Evolutionary conservation across 2,888 invertebrate species (phyloP).

Genomic region (Azorinus chamasolen): DNA sequence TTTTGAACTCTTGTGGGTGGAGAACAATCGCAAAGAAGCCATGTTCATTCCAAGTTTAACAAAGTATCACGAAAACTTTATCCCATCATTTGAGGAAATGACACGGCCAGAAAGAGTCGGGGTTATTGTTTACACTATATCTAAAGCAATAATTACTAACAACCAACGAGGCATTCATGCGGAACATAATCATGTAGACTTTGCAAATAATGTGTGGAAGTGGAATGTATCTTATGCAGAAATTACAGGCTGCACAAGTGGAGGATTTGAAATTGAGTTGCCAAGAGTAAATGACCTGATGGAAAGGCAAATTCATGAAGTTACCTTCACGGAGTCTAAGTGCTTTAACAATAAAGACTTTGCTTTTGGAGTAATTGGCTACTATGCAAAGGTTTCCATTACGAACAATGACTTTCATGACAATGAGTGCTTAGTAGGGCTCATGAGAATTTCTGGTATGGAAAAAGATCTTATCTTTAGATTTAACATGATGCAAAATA

Average conservation of each 20-base stretch:
- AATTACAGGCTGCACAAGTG: constrained; percentile 93
- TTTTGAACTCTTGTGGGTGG: constrained; percentile 75
- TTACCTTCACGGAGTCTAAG: constrained; percentile 94
- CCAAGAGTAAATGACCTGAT: constrained; percentile 91
- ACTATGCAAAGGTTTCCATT: constrained; percentile 96
- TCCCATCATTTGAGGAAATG: constrained; percentile 84
- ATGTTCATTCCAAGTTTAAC: constrained; percentile 85
- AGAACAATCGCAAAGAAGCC: constrained; percentile 79
- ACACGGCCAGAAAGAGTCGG: constrained; percentile 92
- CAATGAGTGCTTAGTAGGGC: constrained; percentile 91
- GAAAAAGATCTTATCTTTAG: constrained; percentile 96
- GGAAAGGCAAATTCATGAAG: constrained; percentile 89
- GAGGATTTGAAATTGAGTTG: constrained; percentile 95
- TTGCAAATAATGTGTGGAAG: constrained; percentile 98
- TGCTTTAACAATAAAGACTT: constrained; percentile 96
- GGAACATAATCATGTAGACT: constrained; percentile 96
- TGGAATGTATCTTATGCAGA: constrained; percentile 95
- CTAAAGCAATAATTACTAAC: constrained; percentile 93
- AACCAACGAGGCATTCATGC: constrained; percentile 94
- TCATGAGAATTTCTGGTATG: constrained; percentile 91
- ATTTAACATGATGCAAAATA: constrained; percentile 92
- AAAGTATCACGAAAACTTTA: constrained; percentile 84
- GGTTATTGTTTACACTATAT: constrained; percentile 90
- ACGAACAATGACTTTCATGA: constrained; percentile 94
- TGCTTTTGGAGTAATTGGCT: constrained; percentile 95